Base-by-base conservation (phyloP, 2,113 vertebrate genomes). In the Pelecanus crispus region DNA sequence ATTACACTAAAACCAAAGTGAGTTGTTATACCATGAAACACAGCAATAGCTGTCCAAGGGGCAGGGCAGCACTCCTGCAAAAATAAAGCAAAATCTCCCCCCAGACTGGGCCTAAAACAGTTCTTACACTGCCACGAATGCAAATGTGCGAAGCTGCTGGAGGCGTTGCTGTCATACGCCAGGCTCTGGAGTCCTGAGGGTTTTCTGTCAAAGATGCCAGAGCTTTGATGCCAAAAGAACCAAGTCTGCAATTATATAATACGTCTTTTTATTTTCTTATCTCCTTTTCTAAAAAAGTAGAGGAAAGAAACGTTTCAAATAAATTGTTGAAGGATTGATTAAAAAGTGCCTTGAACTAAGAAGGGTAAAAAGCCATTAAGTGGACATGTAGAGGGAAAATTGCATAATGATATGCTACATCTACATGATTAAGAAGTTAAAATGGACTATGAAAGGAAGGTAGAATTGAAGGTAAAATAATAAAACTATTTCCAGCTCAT, bases 1-100 rank as follows among this genome's bases (percentile, higher is more conserved):
- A 44, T 47, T 32, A 13, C 89, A 79, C 92, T 77, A 91, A 95
- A 96, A 82, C 70, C 75, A 56, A 88, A 95, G 80, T 62, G 77
- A 78, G 50, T 6, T 66, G 78, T 16, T 34, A 49, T 45, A 44
- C 81, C 74, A 50, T 3, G 13, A 84, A 96, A 92, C 44, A 73
- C 16, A 3, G 82, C 63, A 31, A 20, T 38, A 56, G 52, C 65
- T 90, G 42, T 18, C 90, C 62, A 38, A 85, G n/a, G 42, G 53
- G 25, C 17, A 29, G 91, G 53, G 75, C 22, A 79, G 59, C 7
- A 7, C 20, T 78, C 77, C 66, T 75, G 63, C 34, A 58, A 68
- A 66, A 85, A 29, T 14, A 2, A 47, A 34, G 24, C 26, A 53
- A 63, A 62, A 38, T 28, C 6, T 58, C 16, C 52, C 52, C 80